Evolutionary conservation across 1,140 invertebrate species (phyloP).

Genomic region (Alviniconcha marisindica): DNA sequence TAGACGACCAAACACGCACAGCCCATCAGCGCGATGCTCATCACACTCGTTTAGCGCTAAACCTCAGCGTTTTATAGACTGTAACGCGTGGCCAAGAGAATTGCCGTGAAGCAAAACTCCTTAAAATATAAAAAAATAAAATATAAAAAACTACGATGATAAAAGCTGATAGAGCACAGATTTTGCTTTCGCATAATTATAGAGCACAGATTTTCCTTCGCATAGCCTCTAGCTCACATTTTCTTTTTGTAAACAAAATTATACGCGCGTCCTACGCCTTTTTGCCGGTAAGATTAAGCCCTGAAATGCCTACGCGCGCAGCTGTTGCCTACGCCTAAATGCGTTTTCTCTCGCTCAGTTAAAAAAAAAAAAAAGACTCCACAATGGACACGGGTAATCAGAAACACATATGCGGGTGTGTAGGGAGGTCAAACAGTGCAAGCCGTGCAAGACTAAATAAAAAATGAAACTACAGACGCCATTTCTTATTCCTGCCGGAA

Average conservation of each 20-base stretch:
- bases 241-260: no score
- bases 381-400: no score
- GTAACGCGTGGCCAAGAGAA: neutral
- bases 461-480: neutral
- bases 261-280: no score
- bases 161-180: neutral
- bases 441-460: no score
- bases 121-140: neutral
- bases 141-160: no score
- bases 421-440: neutral
- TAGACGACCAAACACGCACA: constrained; percentile 18
- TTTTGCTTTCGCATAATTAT: neutral
- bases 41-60: neutral
- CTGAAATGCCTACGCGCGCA: no score
- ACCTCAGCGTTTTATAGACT: neutral
- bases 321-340: no score
- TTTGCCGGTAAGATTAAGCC: no score
- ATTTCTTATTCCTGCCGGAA: neutral
- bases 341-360: no score
- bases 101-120: neutral
- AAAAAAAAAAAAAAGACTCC: no score
- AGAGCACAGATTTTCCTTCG: neutral
- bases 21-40: neutral
- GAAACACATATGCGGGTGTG: no score
- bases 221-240: no score